These are phyloP conservation scores for Asbolus verrucosus DNA, from an alignment of 1,140 invertebrate species.

Conservation along the genomic window DNA sequence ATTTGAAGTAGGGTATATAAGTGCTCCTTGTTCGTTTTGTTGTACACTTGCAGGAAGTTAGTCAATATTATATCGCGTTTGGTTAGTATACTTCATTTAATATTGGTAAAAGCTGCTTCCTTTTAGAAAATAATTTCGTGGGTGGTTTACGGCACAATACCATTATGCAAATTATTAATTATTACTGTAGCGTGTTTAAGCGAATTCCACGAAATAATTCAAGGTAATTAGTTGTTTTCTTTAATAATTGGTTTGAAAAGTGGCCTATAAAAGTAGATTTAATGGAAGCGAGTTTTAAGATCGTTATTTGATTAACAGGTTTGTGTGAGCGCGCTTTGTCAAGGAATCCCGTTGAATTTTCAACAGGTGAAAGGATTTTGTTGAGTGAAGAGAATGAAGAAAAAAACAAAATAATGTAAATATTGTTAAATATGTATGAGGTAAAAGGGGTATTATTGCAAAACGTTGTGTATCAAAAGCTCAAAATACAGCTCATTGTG, in stretches of 20 bases:
- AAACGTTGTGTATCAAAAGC: slow-evolving; percentile 2
- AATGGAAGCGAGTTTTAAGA: not conserved
- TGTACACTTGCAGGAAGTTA: slow-evolving; percentile 23
- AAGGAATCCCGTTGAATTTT: slow-evolving; percentile 3
- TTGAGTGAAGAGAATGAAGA: not conserved
- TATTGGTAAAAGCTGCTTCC: slow-evolving; percentile 23
- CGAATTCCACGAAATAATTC: slow-evolving; percentile 11
- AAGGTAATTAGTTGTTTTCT: not conserved
- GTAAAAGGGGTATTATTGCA: slow-evolving; percentile 10
- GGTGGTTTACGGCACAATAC: slow-evolving; percentile 13
- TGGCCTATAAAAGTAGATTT: not conserved
- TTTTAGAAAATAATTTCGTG: slow-evolving; percentile 27
- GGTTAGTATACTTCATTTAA: slow-evolving; percentile 28
- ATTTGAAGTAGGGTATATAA: slow-evolving; percentile 24
- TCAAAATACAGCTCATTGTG: slow-evolving; percentile 24
- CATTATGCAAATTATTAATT: slow-evolving; percentile 32
- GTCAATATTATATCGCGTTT: slow-evolving; percentile 18
- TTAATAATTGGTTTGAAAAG: slow-evolving; percentile 14
- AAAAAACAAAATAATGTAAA: not conserved
- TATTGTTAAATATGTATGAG: slow-evolving; percentile 19
- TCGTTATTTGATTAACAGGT: not conserved
- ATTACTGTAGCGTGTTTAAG: slow-evolving; percentile 20
- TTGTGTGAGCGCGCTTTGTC: not conserved
- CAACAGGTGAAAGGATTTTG: slow-evolving; percentile 10
- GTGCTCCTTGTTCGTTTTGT: slow-evolving; percentile 28